Conservation (phyloP, 2,888 invertebrate species). For the Pachymerium ferrugineum region DNA sequence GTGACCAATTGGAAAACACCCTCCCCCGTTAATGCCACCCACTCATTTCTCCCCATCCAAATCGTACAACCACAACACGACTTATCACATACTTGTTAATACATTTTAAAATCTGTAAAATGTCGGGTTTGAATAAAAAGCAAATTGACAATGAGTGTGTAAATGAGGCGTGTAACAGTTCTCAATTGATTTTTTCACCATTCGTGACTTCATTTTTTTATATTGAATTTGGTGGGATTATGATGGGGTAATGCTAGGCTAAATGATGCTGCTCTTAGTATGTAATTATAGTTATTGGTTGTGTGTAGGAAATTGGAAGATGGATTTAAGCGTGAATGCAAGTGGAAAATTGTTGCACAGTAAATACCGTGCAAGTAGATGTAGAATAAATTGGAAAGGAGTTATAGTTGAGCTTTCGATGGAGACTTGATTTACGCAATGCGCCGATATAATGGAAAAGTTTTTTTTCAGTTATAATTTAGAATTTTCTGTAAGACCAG, state of each 20-base stretch:
- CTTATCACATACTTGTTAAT: not conserved
- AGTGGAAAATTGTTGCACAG: conserved; percentile 27
- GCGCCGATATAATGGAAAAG: too few relatives aligned
- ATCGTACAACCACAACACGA: conserved; percentile 14
- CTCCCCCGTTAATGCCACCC: not conserved
- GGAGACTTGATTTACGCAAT: not conserved
- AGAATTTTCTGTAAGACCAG: too few relatives aligned
- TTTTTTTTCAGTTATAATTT: too few relatives aligned
- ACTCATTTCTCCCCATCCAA: not conserved
- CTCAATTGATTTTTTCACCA: conserved; percentile 16
- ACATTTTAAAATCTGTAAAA: conserved; percentile 20
- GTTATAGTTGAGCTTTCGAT: not conserved
- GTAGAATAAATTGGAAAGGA: conserved; percentile 11
- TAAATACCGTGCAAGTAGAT: conserved; percentile 8
- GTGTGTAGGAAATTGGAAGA: conserved; percentile 20
- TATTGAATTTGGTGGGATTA: conserved; percentile 25
- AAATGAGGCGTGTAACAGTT: conserved; percentile 21
- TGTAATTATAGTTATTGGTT: conserved; percentile 27
- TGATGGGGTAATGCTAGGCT: conserved; percentile 22
- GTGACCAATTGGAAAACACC: conserved; percentile 22
- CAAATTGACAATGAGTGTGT: conserved; percentile 1
- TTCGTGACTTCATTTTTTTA: conserved; percentile 14
- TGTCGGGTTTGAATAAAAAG: conserved; percentile 5
- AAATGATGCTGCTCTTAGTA: not conserved
- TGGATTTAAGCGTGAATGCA: conserved; percentile 19